phyloP scores from a whole-genome alignment of 2,888 invertebrate genomes.

The Metacarcinus magister region DNA sequence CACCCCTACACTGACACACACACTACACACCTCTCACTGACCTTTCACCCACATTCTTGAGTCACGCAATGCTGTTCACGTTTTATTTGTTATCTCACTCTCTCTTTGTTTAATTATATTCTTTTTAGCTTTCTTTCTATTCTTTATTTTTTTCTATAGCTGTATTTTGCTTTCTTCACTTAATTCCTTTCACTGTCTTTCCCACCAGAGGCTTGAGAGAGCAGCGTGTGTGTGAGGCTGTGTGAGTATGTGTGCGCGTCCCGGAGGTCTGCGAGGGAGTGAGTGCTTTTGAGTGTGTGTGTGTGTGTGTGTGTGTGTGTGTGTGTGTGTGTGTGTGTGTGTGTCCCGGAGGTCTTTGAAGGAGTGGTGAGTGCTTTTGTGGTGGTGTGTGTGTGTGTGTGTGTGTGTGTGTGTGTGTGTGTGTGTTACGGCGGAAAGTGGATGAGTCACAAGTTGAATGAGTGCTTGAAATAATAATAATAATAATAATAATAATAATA shows the following conservation, averaged over 20 bases:
- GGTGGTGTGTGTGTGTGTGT: neutral
- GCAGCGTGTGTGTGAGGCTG: neutral
- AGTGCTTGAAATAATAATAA: too few relatives aligned
- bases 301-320: neutral
- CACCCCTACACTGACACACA: neutral
- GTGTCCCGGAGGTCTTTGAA: neutral
- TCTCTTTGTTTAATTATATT: neutral
- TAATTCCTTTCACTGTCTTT: too few relatives aligned
- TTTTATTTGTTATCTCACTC: neutral
- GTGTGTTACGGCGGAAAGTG: neutral
- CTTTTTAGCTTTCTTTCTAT: neutral
- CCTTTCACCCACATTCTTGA: neutral
- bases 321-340: neutral
- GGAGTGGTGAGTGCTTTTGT: neutral
- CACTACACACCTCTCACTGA: slow-evolving; percentile 32
- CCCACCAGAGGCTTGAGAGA: too few relatives aligned
- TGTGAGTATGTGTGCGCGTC: neutral
- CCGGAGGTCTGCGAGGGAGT: neutral
- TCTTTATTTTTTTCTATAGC: too few relatives aligned
- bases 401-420: slow-evolving; percentile 8
- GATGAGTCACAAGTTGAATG: too few relatives aligned
- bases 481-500: too few relatives aligned
- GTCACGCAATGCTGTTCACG: slow-evolving; percentile 10
- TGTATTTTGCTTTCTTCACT: too few relatives aligned
- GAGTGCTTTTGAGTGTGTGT: neutral